Percentiles rank a stretch among this genome's conserved stretches.
phyloP scores from a whole-genome alignment of 2,888 invertebrate species.

The Hypomecis punctinalis region DNA sequence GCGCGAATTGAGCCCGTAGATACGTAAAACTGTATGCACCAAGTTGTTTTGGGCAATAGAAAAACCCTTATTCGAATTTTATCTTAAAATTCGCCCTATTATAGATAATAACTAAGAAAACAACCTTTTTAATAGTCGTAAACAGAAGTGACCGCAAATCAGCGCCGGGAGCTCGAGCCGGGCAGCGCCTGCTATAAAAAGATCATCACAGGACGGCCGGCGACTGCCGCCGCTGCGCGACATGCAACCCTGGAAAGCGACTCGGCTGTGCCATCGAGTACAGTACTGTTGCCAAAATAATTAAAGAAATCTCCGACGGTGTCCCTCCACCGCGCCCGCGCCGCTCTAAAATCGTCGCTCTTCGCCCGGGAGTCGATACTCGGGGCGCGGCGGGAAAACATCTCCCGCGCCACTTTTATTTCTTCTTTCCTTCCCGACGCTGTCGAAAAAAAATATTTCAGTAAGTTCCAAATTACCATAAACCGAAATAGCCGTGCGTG shows the following conservation, averaged over 20 bases:
- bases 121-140: constrained; percentile 59
- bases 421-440: constrained; percentile 85
- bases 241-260: constrained; percentile 85
- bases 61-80: not conserved
- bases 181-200: constrained; percentile 84
- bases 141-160: constrained; percentile 63
- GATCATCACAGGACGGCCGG: constrained; percentile 80
- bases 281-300: constrained; percentile 91
- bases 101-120: constrained; percentile 42
- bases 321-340: constrained; percentile 87
- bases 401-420: constrained; percentile 85
- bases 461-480: constrained; percentile 75
- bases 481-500: constrained; percentile 69
- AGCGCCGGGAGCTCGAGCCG: constrained; percentile 77
- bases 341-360: constrained; percentile 86
- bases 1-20: not conserved
- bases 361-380: constrained; percentile 85
- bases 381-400: constrained; percentile 85
- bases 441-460: constrained; percentile 78
- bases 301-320: constrained; percentile 89
- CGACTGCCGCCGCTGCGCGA: constrained; percentile 77
- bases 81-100: not conserved
- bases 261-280: constrained; percentile 84
- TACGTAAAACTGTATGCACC: not conserved
- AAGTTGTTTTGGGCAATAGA: not conserved